Base-by-base conservation (phyloP, 2,888 invertebrate species). In the Zaprionus obscuricornis region DNA sequence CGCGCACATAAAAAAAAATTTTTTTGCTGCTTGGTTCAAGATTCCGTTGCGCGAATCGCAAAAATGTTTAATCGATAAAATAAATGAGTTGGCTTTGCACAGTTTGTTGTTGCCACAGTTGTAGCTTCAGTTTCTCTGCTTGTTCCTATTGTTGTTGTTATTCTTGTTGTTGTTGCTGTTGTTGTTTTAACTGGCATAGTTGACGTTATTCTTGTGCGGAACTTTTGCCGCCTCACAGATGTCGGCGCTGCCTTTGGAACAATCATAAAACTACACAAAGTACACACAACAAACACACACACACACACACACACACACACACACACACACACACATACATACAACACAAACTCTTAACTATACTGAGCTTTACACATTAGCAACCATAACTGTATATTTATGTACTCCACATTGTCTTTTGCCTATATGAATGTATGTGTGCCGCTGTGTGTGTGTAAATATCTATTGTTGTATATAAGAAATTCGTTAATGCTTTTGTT, bases 11-110 rank as follows among this genome's bases (percentile, higher is more conserved):
- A 54, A 58, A 71, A 67, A 78, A n/a, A n/a, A n/a, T n/a, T n/a
- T n/a, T 82, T 64, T 74, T 54, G 52, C 63, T 66, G 54, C 58
- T 57, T 72, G 52, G 57, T 62, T 77, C 70, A 67, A 82, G 81
- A 82, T 82, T 82, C 83, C 81, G 83, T 83, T 82, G 73, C 83
- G 85, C 83, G 81, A 82, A 82, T 85, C 81, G 83, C 81, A 82
- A 82, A 81, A 87, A 88, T 87, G 87, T 87, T 87, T 87, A 87
- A 87, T 87, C 87, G 87, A 88, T 87, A 87, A 88, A 88, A 87
- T 86, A 88, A 86, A 85, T 84, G 83, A 87, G 87, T 83, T 85
- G 84, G 82, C 52, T 72, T 74, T 71, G 78, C 69, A 40, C 57
- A 47, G 43, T 43, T 40, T 58, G 20, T 51, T 57, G 37, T 54